phyloP scores from a whole-genome alignment of 2,888 invertebrate genomes.

The Sericinus montela region DNA sequence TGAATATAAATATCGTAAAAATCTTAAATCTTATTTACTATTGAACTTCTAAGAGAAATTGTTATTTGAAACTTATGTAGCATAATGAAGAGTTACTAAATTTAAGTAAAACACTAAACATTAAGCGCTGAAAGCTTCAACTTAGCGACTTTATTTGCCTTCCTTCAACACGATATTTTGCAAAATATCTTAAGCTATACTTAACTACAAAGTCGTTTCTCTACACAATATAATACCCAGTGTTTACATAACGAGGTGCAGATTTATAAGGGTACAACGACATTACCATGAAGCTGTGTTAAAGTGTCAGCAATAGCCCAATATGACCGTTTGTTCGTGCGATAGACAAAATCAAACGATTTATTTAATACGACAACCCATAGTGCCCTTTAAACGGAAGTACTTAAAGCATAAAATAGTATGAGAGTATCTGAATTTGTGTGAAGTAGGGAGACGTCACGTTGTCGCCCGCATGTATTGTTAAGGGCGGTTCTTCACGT shows the following conservation, averaged over 20 bases:
- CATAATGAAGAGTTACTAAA: no score
- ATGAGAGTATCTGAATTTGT: not conserved
- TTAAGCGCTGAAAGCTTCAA: no score
- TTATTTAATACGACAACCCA: slow-evolving; percentile 1
- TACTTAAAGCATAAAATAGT: slow-evolving; percentile 6
- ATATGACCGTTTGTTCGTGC: slow-evolving; percentile 20
- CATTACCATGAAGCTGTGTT: slow-evolving; percentile 17
- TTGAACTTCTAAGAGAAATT: no score
- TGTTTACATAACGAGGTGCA: slow-evolving; percentile 16
- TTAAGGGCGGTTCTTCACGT: slow-evolving; percentile 32
- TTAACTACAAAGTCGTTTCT: not conserved
- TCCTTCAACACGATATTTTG: no score
- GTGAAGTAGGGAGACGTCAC: slow-evolving; percentile 10
- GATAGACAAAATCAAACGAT: slow-evolving; percentile 19
- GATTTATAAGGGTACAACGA: slow-evolving; percentile 16
- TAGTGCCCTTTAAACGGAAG: not conserved
- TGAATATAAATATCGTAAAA: no score
- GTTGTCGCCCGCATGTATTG: slow-evolving; percentile 37
- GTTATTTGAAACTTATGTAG: no score
- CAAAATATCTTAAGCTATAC: not conserved
- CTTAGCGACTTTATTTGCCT: no score
- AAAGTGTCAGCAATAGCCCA: slow-evolving; percentile 19
- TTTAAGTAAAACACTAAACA: no score
- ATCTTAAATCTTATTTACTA: no score
- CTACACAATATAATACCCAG: slow-evolving; percentile 2